A percentile compares a stretch with the other conserved stretches of the same genome.
Conservation (phyloP, 2,888 invertebrate species). For the Nysson spinosus region DNA sequence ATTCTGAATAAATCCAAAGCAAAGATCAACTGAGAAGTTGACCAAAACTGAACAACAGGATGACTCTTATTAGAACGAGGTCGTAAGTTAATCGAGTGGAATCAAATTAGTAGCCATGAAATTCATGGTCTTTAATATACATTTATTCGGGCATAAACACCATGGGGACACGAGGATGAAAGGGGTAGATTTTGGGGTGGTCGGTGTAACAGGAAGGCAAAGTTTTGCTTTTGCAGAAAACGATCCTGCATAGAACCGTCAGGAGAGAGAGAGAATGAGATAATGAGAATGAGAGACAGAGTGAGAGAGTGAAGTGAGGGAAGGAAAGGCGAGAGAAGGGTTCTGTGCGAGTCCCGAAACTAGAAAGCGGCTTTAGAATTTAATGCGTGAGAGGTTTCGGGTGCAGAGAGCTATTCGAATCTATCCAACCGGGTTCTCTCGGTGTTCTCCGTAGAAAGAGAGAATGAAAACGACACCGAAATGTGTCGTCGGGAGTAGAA, state of each 20-base stretch:
- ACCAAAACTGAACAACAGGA: too few species aligned
- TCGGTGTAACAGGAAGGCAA: slow-evolving; percentile 31
- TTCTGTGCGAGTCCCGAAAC: slow-evolving; percentile 37
- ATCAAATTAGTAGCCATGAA: not conserved
- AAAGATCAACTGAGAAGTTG: not conserved
- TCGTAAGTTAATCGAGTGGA: slow-evolving; percentile 17
- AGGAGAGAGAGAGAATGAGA: too few species aligned
- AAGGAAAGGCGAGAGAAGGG: slow-evolving; percentile 30
- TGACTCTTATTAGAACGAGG: too few species aligned
- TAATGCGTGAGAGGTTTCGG: slow-evolving; percentile 64
- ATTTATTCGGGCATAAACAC: slow-evolving; percentile 34
- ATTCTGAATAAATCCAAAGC: too few species aligned
- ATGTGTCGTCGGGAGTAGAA: not conserved
- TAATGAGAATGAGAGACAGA: too few species aligned
- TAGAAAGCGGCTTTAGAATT: slow-evolving; percentile 67
- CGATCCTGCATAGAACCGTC: too few species aligned
- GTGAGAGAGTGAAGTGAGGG: not conserved
- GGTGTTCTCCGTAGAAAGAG: too few species aligned
- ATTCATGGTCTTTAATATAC: slow-evolving; percentile 26
- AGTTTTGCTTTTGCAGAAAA: too few species aligned
- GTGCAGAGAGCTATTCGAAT: slow-evolving; percentile 55
- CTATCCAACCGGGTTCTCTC: slow-evolving; percentile 50
- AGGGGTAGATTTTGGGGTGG: slow-evolving; percentile 11
- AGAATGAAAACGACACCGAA: slow-evolving; percentile 18
- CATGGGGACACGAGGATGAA: too few species aligned